A percentile compares a stretch with the other conserved stretches of the same genome.
phyloP scores from a whole-genome alignment of 2,113 vertebrate species.

The Chaenogobius annularis region DNA sequence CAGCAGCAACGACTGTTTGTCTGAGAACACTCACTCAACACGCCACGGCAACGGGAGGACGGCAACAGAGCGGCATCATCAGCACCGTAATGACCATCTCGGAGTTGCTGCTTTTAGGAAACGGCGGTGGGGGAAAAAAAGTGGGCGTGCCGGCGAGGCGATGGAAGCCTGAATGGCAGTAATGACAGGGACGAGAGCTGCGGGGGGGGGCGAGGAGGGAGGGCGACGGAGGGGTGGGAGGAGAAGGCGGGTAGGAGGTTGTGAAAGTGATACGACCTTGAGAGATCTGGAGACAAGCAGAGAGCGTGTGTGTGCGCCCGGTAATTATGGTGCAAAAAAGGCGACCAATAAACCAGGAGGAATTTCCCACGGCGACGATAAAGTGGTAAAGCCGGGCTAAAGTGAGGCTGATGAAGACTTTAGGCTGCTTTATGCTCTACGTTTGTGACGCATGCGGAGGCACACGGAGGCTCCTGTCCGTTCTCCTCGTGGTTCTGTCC shows the following conservation, averaged over 20 bases:
- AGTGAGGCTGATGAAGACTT: not conserved
- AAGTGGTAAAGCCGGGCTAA: not conserved
- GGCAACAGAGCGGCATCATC: conserved; percentile 41
- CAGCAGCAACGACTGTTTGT: not conserved
- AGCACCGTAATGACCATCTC: conserved; percentile 64
- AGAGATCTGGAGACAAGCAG: conserved; percentile 55
- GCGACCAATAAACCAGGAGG: not conserved
- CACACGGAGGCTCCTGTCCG: no score
- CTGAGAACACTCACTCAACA: not conserved
- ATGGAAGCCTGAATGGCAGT: conserved; percentile 57
- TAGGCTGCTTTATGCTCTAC: no score
- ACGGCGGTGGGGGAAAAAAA: no score
- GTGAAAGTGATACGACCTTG: conserved; percentile 78
- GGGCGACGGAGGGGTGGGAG: not conserved
- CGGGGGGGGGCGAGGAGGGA: conserved; percentile 40
- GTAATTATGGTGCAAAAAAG: not conserved
- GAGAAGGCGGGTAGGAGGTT: conserved; percentile 22
- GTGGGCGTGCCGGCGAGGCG: conserved; percentile 36
- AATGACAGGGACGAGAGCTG: conserved; percentile 55
- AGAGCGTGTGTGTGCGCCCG: conserved; percentile 14
- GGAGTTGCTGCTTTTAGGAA: conserved; percentile 66
- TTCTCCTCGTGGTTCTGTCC: no score
- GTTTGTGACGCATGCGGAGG: no score
- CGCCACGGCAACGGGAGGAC: conserved; percentile 12
- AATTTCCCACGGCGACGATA: no score